A percentile compares a stretch with the other conserved stretches of the same genome.
phyloP scores from a whole-genome alignment of 2,888 invertebrate species.

The Rotaria socialis region DNA sequence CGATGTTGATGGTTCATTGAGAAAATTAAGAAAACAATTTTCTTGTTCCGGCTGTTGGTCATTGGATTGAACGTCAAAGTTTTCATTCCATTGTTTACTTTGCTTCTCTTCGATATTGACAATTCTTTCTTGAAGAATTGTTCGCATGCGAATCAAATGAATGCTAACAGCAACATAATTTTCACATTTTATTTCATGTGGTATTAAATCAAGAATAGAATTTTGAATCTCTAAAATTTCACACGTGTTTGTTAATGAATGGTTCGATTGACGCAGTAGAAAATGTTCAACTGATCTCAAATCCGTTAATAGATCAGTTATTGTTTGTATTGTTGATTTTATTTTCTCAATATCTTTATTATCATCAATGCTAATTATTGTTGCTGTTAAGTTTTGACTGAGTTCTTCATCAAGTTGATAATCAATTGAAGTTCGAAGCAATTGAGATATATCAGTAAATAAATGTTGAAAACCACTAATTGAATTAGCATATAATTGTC shows the following conservation, averaged over 20 bases:
- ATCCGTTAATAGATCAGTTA: not conserved
- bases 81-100: not conserved
- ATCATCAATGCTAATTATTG: not conserved
- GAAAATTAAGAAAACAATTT: not conserved
- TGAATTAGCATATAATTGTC: not conserved
- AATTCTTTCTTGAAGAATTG: not conserved
- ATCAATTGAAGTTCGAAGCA: not conserved
- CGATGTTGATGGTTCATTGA: not conserved
- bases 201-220: not conserved
- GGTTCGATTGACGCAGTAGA: not conserved
- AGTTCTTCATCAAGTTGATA: not conserved
- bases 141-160: not conserved
- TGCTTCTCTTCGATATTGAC: slow-evolving; percentile 24
- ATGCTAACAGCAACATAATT: slow-evolving; percentile 22
- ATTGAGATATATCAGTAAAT: slow-evolving; percentile 11
- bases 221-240: not conserved
- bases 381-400: not conserved
- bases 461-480: slow-evolving; percentile 8
- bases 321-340: not conserved
- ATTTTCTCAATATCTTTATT: not conserved
- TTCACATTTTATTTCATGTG: not conserved
- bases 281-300: not conserved
- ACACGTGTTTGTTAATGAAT: not conserved
- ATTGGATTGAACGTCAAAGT: not conserved
- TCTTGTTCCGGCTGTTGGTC: not conserved